Evolutionary conservation across 2,113 vertebrate species (phyloP).

Genomic region (Boulengerochromis microlepis): DNA sequence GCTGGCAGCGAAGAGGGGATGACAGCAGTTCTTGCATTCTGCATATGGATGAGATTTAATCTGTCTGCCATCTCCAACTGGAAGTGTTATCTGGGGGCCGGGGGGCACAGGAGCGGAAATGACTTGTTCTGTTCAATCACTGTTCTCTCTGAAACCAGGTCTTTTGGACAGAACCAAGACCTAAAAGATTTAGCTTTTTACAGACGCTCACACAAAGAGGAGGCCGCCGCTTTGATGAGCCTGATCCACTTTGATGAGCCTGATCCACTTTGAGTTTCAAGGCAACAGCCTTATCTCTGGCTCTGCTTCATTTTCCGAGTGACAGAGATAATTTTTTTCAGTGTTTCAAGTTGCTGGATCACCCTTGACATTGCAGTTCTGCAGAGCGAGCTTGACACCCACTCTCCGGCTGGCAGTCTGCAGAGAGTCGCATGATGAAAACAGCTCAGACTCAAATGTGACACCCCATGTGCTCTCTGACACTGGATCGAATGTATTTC

Average conservation of each 20-base stretch:
- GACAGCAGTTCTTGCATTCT: conserved; percentile 24
- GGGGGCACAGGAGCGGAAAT: conserved; percentile 37
- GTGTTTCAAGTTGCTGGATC: not conserved
- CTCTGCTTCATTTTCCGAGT: not conserved
- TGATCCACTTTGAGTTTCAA: not conserved
- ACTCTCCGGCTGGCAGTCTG: not conserved
- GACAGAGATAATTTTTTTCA: not conserved
- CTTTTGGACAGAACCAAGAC: not conserved
- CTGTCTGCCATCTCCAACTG: conserved; percentile 45
- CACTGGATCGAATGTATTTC: not conserved
- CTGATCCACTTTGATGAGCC: not conserved
- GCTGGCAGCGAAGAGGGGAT: conserved; percentile 17
- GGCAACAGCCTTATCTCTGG: not conserved
- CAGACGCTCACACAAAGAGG: not conserved
- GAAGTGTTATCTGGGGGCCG: conserved; percentile 2
- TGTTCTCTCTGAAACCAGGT: not conserved
- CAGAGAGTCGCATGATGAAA: not conserved
- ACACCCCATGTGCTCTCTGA: not conserved
- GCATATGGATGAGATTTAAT: conserved; percentile 58
- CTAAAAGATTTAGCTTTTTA: not conserved
- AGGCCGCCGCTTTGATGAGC: not conserved
- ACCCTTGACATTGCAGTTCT: not conserved
- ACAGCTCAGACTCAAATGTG: not conserved
- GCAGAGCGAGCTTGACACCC: not conserved
- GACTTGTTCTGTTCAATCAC: conserved; percentile 41